Evolutionary conservation across 2,113 vertebrate genomes (phyloP).

Genomic region (Pachycephala philippinensis): DNA sequence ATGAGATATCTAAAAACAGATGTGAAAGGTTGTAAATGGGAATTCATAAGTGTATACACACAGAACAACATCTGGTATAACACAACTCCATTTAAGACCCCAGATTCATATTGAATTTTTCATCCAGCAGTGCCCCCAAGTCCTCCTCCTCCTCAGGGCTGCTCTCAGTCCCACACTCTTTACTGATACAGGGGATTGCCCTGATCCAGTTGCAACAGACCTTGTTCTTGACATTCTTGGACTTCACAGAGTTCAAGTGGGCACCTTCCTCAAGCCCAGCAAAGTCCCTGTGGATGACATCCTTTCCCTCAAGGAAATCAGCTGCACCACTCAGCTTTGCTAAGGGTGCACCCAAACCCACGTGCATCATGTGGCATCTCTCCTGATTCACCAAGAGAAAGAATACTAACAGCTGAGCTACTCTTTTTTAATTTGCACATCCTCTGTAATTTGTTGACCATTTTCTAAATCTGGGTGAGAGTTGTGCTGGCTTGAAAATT

Average conservation of each 20-base stretch:
- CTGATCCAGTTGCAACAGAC: not conserved
- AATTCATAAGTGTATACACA: not conserved
- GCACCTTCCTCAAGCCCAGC: rapidly evolving
- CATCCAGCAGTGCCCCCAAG: not conserved
- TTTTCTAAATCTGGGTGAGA: not conserved
- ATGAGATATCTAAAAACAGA: not conserved
- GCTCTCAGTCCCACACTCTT: not conserved
- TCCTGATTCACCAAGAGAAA: not conserved
- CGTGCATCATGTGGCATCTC: rapidly evolving
- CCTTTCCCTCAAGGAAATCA: not conserved
- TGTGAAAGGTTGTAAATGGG: not conserved
- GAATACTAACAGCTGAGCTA: rapidly evolving
- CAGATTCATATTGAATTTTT: not conserved
- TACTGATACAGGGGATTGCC: too few relatives aligned
- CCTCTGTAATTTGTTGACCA: not conserved
- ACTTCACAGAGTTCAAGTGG: not conserved
- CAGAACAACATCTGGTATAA: not conserved
- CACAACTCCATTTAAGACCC: not conserved
- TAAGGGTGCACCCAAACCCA: not conserved
- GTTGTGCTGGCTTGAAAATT: not conserved
- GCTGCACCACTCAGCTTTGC: too few relatives aligned
- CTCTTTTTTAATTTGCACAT: not conserved
- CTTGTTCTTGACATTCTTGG: not conserved
- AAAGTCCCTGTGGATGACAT: not conserved
- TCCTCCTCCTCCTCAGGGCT: not conserved